Evolutionary conservation across 1,140 invertebrate species (phyloP).

Genomic region (Thalassaphorura encarpata): DNA sequence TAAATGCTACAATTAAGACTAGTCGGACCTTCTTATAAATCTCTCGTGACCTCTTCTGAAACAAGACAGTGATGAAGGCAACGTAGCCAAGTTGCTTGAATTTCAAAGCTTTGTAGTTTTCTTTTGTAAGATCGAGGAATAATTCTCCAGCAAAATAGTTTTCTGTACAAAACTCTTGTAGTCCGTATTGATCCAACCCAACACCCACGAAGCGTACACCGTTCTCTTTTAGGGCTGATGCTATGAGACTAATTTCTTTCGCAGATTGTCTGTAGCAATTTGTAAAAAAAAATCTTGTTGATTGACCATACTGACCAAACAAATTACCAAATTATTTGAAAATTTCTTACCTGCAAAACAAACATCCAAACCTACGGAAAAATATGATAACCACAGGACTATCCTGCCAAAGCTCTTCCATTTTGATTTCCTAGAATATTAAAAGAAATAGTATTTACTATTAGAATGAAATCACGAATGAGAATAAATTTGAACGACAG

Average conservation of each 20-base stretch:
- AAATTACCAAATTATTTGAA: too few relatives aligned
- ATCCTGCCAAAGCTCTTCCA: conserved; percentile 39
- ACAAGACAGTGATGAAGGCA: conserved; percentile 45
- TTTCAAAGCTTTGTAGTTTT: conserved; percentile 47
- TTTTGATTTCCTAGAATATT: conserved; percentile 33
- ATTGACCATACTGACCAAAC: too few relatives aligned
- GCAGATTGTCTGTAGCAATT: too few relatives aligned
- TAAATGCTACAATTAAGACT: too few relatives aligned
- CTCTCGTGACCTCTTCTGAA: conserved; percentile 48
- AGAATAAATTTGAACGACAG: not conserved
- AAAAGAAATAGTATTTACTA: too few relatives aligned
- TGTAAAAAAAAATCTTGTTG: too few relatives aligned
- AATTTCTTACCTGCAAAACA: conserved; percentile 53
- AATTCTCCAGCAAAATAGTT: conserved; percentile 54
- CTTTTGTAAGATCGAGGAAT: conserved; percentile 50
- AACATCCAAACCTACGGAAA: conserved; percentile 55
- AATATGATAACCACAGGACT: conserved; percentile 49
- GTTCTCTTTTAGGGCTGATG: conserved; percentile 48
- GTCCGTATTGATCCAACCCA: conserved; percentile 51
- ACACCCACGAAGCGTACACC: conserved; percentile 50
- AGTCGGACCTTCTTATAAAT: conserved; percentile 43
- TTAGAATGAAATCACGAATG: not conserved
- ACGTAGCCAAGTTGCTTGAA: conserved; percentile 49
- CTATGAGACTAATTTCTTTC: conserved; percentile 48
- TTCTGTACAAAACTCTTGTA: conserved; percentile 51